Base-by-base conservation (phyloP, 2,113 vertebrate genomes). In the Apodemus sylvaticus region DNA sequence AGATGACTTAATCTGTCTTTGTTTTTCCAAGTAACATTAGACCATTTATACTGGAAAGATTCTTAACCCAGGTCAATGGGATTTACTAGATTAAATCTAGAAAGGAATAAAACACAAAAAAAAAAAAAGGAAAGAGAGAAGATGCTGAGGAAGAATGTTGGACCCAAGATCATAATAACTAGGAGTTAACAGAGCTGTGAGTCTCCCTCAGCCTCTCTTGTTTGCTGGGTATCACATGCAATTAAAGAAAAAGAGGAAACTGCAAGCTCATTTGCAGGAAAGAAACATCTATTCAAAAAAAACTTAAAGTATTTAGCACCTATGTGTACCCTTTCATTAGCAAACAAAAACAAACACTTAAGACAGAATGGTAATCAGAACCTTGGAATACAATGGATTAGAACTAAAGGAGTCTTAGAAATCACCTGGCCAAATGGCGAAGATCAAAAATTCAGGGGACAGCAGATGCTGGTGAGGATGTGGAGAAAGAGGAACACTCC, bases 31-130 rank as follows among this genome's bases (percentile, higher is more conserved):
- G 94, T 98, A 97, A 95, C 85, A 58, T 98, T 96, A 58, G 97
- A 97, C 93, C 95, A 97, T 98, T 98, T 98, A 95, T 94, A 95
- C 98, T 97, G 96, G 95, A 97, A 98, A 98, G 92, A 98, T 97
- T 97, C 94, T 97, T 98, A 97, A 98, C 93, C 96, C 82, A 58
- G 96, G 97, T 98, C 98, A 98, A 48, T 83, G 1, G 0, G 87
- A 94, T 97, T 97, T 97, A 92, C 93, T 96, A 97, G 97, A 98
- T 98, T 98, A 97, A 97, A 96, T 97, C 96, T 98, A 95, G 96
- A 79, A 4, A 79, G 1, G 26, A 8, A 83, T 0, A 12, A 2
- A 66, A 55, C 24, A 34, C 39, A 16, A 53, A 36, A 62, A 82
- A 74, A n/a, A 51, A 95, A 96, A 88, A 7, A 76, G 0, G 3